These are phyloP conservation scores for Leptopterna dolabrata DNA, from an alignment of 2,888 invertebrate species.

Conservation along the genomic window DNA sequence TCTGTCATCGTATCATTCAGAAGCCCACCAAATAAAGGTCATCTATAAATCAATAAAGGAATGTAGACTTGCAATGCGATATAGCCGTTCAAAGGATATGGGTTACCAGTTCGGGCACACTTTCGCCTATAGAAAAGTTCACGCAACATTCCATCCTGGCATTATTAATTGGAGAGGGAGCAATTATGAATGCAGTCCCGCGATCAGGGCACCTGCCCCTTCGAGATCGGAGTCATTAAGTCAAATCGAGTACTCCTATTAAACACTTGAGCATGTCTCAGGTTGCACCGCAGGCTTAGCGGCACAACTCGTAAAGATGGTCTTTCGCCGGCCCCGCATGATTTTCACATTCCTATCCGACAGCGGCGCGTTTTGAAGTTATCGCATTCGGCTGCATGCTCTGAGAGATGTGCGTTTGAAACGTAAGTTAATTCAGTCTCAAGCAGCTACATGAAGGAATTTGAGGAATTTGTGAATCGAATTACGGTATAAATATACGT, in stretches of 20 bases:
- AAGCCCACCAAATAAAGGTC: too few relatives aligned
- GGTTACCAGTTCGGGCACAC: conserved; percentile 13
- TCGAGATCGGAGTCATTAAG: not conserved
- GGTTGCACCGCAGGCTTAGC: not conserved
- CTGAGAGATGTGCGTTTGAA: not conserved
- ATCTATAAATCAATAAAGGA: not conserved
- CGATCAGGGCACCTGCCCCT: not conserved
- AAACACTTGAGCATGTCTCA: not conserved
- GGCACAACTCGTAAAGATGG: not conserved
- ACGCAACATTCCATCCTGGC: conserved; percentile 1
- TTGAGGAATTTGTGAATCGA: too few relatives aligned
- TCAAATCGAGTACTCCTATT: not conserved
- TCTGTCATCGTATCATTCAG: too few relatives aligned
- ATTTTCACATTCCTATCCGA: not conserved
- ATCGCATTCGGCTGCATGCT: not conserved
- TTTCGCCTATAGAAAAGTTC: not conserved
- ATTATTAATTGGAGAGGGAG: conserved; percentile 13
- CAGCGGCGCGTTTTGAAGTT: not conserved
- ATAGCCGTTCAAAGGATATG: not conserved
- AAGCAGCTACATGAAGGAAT: too few relatives aligned
- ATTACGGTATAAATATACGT: too few relatives aligned
- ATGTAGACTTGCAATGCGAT: not conserved
- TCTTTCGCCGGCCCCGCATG: not conserved
- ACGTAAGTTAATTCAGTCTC: not conserved
- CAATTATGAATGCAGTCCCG: not conserved